Percentiles rank a stretch among this genome's conserved stretches.
phyloP scores from a whole-genome alignment of 1,140 invertebrate species.

The Limonius californicus region DNA sequence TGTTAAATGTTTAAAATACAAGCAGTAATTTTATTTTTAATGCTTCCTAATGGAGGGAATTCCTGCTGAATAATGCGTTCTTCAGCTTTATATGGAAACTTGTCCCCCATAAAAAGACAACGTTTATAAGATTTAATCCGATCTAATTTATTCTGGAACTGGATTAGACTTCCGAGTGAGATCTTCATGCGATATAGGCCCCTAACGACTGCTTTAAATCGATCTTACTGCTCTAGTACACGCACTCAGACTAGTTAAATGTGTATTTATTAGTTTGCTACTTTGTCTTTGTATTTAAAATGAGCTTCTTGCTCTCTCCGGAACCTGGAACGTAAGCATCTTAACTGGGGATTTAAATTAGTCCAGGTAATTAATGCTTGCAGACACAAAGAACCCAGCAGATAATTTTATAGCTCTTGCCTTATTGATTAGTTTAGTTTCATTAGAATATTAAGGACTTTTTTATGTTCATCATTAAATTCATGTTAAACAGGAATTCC shows the following conservation, averaged over 20 bases:
- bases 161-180: conserved; percentile 1
- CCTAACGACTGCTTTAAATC: background rate
- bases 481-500: too few relatives aligned
- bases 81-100: background rate
- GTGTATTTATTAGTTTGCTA: background rate
- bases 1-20: background rate
- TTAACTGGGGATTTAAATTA: too few relatives aligned
- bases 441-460: too few relatives aligned
- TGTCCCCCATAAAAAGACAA: background rate
- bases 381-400: too few relatives aligned
- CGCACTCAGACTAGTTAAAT: background rate
- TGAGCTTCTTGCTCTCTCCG: background rate
- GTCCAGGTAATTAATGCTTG: too few relatives aligned
- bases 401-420: too few relatives aligned
- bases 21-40: background rate
- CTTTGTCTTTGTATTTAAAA: background rate
- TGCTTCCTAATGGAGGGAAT: background rate
- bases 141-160: conserved; percentile 10
- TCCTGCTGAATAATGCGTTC: background rate
- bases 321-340: too few relatives aligned
- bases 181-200: background rate
- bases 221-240: background rate
- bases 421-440: too few relatives aligned
- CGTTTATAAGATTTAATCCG: conserved; percentile 13
- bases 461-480: too few relatives aligned